Percentiles rank a stretch among this genome's conserved stretches.
Conservation (phyloP, 2,797 vertebrate genomes). For the Setipinna tenuifilis region DNA sequence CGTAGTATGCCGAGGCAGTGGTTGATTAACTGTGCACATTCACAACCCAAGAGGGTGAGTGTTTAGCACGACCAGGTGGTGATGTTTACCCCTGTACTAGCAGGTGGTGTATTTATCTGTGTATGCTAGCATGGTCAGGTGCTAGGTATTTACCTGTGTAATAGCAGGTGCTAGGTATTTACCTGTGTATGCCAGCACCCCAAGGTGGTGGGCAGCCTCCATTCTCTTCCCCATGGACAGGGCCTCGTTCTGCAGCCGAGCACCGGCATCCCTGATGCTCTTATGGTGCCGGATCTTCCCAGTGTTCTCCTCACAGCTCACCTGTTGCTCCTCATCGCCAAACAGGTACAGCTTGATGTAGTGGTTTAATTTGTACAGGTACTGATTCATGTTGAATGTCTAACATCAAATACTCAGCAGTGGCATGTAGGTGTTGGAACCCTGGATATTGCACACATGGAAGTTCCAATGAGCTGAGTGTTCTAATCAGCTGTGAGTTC, state of each 20-base stretch:
- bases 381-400: not conserved
- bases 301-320: not conserved
- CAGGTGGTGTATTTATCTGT: conserved; percentile 48
- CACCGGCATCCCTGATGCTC: conserved; percentile 43
- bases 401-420: not conserved
- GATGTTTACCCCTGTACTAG: too few species aligned
- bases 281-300: conserved; percentile 50
- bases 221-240: conserved; percentile 43
- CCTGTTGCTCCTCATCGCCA: not conserved
- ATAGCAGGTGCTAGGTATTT: not conserved
- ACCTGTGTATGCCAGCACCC: conserved; percentile 58
- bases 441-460: too few species aligned
- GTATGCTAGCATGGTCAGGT: conserved; percentile 43
- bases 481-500: too few species aligned
- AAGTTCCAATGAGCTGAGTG: too few species aligned
- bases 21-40: too few species aligned
- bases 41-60: too few species aligned
- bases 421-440: too few species aligned
- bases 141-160: too few species aligned
- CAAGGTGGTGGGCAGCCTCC: conserved; percentile 47
- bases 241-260: not conserved
- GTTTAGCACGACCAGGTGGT: too few species aligned
- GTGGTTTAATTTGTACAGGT: not conserved
- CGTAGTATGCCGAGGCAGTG: too few species aligned
- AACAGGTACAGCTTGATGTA: not conserved